Evolutionary conservation across 2,113 vertebrate species (phyloP).

Genomic region (Catharus minimus): DNA sequence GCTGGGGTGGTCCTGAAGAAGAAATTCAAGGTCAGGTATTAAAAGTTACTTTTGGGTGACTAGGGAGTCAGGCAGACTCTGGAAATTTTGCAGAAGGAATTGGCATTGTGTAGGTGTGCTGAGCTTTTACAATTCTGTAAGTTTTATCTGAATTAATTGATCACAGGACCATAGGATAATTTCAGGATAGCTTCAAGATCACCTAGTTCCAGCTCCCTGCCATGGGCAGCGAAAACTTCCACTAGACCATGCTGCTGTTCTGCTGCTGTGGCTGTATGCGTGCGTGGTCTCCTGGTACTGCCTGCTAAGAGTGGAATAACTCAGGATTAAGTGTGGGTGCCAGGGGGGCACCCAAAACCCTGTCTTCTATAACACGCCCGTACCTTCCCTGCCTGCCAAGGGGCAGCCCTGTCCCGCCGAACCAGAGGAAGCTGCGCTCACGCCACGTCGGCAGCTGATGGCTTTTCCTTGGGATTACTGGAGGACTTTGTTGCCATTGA

Average conservation of each 20-base stretch:
- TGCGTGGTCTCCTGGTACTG: not conserved
- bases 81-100: not conserved
- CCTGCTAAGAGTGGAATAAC: not conserved
- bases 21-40: not conserved
- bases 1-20: not conserved
- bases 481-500: accelerated
- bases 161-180: not conserved
- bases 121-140: not conserved
- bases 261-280: accelerated
- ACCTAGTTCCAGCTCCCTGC: not conserved
- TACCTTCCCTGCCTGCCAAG: not conserved
- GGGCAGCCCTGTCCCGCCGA: not conserved
- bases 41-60: not conserved
- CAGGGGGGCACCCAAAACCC: not conserved
- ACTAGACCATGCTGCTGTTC: not conserved
- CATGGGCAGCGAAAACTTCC: not conserved
- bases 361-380: accelerated
- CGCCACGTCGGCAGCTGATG: not conserved
- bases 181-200: not conserved
- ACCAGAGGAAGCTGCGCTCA: not conserved
- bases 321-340: not conserved
- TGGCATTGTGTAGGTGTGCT: not conserved
- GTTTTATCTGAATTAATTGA: not conserved
- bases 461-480: not conserved
- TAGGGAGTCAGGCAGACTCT: not conserved